Evolutionary conservation across 2,113 vertebrate genomes (phyloP).

Genomic region (Apaloderma vittatum): DNA sequence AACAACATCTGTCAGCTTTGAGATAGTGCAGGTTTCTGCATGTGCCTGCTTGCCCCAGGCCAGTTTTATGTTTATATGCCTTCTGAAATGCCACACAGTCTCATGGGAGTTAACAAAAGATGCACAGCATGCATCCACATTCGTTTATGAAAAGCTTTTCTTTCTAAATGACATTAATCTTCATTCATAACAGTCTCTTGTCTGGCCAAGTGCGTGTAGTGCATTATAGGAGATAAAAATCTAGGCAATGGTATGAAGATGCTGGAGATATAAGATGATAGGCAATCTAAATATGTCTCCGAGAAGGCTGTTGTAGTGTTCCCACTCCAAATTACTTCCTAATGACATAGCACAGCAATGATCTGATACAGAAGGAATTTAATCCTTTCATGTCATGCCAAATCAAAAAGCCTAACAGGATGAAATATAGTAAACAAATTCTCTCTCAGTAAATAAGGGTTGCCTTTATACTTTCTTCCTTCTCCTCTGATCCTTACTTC

Average conservation of each 20-base stretch:
- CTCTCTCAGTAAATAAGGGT: neutral
- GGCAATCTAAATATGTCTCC: neutral
- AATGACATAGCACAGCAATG: neutral
- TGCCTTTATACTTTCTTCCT: neutral
- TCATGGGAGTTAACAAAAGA: neutral
- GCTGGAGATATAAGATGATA: neutral
- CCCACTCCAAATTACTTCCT: neutral
- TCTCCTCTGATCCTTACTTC: neutral
- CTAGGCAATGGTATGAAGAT: neutral
- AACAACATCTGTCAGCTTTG: neutral
- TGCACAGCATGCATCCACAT: neutral
- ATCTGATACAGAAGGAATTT: neutral
- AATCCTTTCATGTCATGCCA: neutral
- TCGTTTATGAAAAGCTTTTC: neutral
- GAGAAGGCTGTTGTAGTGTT: neutral
- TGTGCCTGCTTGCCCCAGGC: neutral
- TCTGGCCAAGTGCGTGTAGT: rapidly evolving
- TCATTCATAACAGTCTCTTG: neutral
- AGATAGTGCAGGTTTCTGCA: neutral
- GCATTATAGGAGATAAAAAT: neutral
- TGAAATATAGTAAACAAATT: neutral
- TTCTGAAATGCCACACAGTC: neutral
- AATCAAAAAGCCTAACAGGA: neutral
- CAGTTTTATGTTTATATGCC: neutral
- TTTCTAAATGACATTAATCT: neutral